Evolutionary conservation across 2,888 invertebrate genomes (phyloP), one percentile per base, ranked within the genome.

Genomic region (Clunio marinus): DNA sequence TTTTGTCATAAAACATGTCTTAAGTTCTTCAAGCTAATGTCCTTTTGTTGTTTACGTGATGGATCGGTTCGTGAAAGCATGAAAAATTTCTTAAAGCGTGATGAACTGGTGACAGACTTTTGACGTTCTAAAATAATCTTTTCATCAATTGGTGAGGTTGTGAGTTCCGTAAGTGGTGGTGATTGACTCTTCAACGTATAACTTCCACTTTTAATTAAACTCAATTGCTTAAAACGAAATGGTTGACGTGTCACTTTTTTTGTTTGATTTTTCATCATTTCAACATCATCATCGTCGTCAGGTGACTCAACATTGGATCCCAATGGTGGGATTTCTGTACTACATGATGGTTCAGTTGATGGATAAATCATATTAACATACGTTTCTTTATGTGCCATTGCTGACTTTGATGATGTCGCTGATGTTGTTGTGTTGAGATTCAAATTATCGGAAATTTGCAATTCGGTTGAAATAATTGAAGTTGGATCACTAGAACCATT

Each of bases 1-100:
- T 77, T 79, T 76, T 78, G 79, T 79, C 79, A 79, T 79, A 79
- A 79, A 70, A 77, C 74, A 72, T 68, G 77, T 74, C 66, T 76
- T 37, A 60, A 51, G 55, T 60, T 69, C 37, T 41, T 69, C 41
- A 60, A 62, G 37, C 46, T 66, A 20, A 62, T 59, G 22, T 35
- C 69, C 17, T 35, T 59, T 24, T 57, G 66, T 37, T 13, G 59
- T 32, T 35, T 66, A 51, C 27, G 57, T 24, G 59, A 66, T 17
- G 37, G 59, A 58, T 68, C 58, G 7, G 68, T 37, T 24, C 27
- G 58, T 13, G 68, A 58, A 22, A 58, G 25, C 57, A 68, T 58
- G 41, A 68, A 68, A 22, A 68, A 24, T n/a, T 55, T 66, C 55
- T 66, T 66, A 7, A 68, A 41, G 10, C 58, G 37, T 15, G 66